Conservation (phyloP, 2,888 invertebrate species). For the Drosophila basisetae region DNA sequence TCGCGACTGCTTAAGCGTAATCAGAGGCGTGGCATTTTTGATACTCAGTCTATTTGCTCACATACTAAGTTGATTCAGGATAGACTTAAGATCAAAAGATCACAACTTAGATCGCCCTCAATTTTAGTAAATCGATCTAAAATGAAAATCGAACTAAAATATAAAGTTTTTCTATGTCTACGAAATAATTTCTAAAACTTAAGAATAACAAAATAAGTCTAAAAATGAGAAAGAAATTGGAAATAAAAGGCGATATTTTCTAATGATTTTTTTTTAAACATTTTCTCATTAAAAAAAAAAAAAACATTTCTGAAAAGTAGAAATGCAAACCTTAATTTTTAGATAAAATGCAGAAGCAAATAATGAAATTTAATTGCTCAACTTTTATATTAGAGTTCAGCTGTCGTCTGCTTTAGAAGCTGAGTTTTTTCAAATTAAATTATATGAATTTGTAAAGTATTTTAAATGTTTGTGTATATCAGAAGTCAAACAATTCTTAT, state of each 20-base stretch:
- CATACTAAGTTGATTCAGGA: not conserved
- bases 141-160: not conserved
- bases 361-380: not conserved
- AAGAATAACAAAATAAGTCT: not conserved
- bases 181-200: not conserved
- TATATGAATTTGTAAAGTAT: not conserved
- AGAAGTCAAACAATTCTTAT: not conserved
- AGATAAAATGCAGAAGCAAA: not conserved
- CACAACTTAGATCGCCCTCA: not conserved
- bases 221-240: not conserved
- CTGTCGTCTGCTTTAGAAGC: not conserved
- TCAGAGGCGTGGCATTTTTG: slow-evolving; percentile 26
- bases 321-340: not conserved
- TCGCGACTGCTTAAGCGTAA: slow-evolving; percentile 7
- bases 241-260: too few relatives aligned
- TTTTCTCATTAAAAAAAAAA: not conserved
- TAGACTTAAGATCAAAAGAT: not conserved
- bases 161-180: not conserved
- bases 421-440: not conserved
- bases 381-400: not conserved
- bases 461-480: not conserved
- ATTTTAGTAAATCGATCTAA: not conserved
- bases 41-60: not conserved
- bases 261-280: not conserved
- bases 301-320: not conserved